Conservation (phyloP, 30 jellyfish, hydroid and myxozoan genomes). For the Chironex yamaguchii region DNA sequence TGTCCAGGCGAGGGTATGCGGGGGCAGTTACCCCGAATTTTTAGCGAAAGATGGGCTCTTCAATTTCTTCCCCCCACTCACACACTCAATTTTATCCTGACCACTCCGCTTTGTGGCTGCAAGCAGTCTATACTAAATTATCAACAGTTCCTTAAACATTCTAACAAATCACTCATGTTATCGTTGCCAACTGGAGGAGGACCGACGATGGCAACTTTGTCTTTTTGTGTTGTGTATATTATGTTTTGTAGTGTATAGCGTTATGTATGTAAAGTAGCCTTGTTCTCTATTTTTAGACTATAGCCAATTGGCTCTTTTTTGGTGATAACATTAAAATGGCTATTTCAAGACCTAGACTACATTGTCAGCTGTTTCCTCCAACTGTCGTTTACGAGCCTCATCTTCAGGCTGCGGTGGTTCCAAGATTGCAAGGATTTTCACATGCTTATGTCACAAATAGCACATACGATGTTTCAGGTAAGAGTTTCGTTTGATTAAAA, state of each 20-base stretch:
- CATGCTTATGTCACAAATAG: conserved; percentile 98
- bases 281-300: conserved; percentile 68
- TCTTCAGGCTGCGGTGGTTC: conserved; percentile 75
- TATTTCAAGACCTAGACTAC: conserved; percentile 94
- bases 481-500: background rate
- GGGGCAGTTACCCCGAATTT: too few relatives aligned
- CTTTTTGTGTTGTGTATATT: background rate
- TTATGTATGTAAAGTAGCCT: background rate
- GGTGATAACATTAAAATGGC: conserved; percentile 89
- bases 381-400: conserved; percentile 96
- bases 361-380: conserved; percentile 99
- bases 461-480: conserved; percentile 98
- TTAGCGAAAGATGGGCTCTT: too few relatives aligned
- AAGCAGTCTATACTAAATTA: too few relatives aligned
- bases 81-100: too few relatives aligned
- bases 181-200: background rate
- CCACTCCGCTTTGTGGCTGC: too few relatives aligned
- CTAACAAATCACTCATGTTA: background rate
- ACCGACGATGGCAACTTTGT: background rate
- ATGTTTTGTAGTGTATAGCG: background rate
- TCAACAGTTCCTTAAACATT: too few relatives aligned
- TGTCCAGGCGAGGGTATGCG: too few relatives aligned
- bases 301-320: conserved; percentile 94
- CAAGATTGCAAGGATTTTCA: conserved; percentile 67
- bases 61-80: too few relatives aligned